phyloP scores from a whole-genome alignment of 2,113 vertebrate genomes.

The Plestiodon gilberti region DNA sequence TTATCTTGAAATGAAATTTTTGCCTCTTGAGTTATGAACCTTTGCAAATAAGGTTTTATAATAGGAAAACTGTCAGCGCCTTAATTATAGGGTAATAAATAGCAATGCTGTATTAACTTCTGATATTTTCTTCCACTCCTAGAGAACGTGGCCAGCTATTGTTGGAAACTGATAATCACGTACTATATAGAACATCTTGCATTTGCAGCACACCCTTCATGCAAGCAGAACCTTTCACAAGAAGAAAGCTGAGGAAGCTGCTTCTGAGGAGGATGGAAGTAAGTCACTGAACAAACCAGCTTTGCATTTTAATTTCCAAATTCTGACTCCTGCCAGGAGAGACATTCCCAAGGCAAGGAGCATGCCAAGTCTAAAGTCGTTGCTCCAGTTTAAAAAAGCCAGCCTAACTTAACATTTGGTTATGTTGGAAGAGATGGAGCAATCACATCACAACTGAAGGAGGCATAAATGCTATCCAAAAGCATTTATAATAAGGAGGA shows the following conservation, averaged over 20 bases:
- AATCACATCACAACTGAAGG: slow-evolving; percentile 40
- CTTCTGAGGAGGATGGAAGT: slow-evolving; percentile 32
- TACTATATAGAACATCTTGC: slow-evolving; percentile 50
- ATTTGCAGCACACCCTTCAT: slow-evolving; percentile 54
- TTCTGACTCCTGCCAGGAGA: slow-evolving; percentile 59
- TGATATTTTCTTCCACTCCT: slow-evolving; percentile 70
- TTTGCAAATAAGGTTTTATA: slow-evolving; percentile 75
- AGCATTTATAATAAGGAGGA: slow-evolving; percentile 10
- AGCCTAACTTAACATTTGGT: slow-evolving; percentile 60
- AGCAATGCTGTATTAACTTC: slow-evolving; percentile 76
- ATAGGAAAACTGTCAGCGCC: slow-evolving; percentile 76
- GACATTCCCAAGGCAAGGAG: slow-evolving; percentile 59
- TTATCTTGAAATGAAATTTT: slow-evolving; percentile 67
- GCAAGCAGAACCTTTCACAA: slow-evolving; percentile 40
- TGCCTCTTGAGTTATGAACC: slow-evolving; percentile 75
- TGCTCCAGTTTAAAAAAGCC: slow-evolving; percentile 56
- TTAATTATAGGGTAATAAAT: slow-evolving; percentile 83
- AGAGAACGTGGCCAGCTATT: slow-evolving; percentile 72
- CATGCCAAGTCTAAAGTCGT: slow-evolving; percentile 48
- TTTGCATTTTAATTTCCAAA: slow-evolving; percentile 66
- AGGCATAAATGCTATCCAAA: slow-evolving; percentile 36
- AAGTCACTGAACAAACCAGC: slow-evolving; percentile 62
- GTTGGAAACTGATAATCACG: slow-evolving; percentile 73
- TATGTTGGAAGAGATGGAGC: slow-evolving; percentile 42
- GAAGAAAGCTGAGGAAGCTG: slow-evolving; percentile 46